Conservation (phyloP, 2,797 vertebrate species). For the Acrocephalus scirpaceus region DNA sequence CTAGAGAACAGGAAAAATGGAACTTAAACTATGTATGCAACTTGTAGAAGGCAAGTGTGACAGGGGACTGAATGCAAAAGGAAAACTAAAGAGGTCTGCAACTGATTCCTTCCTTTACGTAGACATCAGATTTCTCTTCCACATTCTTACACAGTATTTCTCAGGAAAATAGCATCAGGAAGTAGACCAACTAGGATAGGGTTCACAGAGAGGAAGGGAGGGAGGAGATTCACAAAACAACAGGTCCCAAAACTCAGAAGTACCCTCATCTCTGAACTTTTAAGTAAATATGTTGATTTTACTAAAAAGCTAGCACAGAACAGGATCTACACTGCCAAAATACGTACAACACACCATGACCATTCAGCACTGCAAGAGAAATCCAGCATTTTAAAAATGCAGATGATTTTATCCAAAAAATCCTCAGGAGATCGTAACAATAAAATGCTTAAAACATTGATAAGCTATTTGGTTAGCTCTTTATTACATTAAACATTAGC, state of each 20-base stretch:
- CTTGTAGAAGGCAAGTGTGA: background rate
- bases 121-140: background rate
- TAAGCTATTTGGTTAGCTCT: slow-evolving; percentile 4
- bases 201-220: background rate
- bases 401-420: background rate
- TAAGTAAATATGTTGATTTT: rapidly evolving
- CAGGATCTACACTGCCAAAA: background rate
- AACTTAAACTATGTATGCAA: background rate
- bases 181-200: background rate
- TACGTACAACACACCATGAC: background rate
- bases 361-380: background rate
- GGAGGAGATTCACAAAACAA: background rate
- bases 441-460: slow-evolving; percentile 13
- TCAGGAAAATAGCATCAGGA: background rate
- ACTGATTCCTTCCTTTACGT: background rate
- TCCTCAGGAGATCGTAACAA: background rate
- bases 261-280: background rate
- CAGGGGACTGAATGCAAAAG: background rate
- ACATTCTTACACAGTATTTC: background rate
- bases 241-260: background rate
- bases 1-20: background rate
- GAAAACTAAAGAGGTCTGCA: background rate
- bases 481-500: background rate
- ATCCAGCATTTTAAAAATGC: background rate
- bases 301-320: background rate